Base-by-base conservation (phyloP, 2,113 vertebrate genomes). In the Phalacrocorax carbo region DNA sequence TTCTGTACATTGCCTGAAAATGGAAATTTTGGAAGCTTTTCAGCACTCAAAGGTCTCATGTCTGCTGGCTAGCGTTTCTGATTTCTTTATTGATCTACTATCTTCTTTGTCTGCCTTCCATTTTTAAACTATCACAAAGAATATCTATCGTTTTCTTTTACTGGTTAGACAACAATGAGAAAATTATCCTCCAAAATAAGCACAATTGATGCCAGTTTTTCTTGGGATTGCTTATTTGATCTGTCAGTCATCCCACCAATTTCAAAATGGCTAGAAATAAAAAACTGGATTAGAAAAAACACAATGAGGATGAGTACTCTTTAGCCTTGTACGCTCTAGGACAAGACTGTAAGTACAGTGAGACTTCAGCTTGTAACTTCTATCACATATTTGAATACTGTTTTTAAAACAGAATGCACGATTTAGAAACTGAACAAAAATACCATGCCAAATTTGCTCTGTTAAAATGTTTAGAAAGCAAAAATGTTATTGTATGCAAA, bases 81-180 rank as follows among this genome's bases (percentile, higher is more conserved):
- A 93, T 94, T 94, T 95, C 71, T 90, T 87, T 89, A 92, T 95
- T 94, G 95, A 95, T 95, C 90, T 94, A 13, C 48, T 86, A 19
- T 55, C 68, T 83, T 91, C 68, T 88, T 92, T 92, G 51, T 92
- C 76, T 90, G 48, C 20, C 60, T 96, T 95, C 72, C 77, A 49
- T 84, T 93, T 94, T 91, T 82, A 89, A 86, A 38, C 44, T 72
- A 81, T 71, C 80, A 90, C 68, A 84, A 82, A 84, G 65, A 76
- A 61, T 81, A 90, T 83, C 80, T 88, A 62, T 69, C 25, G 27
- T 26, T 88, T 92, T 90, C 65, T 88, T 92, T 71, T 89, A 65
- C 36, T 92, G 61, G 55, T 94, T 86, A 84, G 77, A 66, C 76
- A 93, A 94, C 86, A 97, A 84, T 78, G 65, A 91, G 88, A 84